phyloP scores from a whole-genome alignment of 1,140 invertebrate species.

The Heliconius hermathena region DNA sequence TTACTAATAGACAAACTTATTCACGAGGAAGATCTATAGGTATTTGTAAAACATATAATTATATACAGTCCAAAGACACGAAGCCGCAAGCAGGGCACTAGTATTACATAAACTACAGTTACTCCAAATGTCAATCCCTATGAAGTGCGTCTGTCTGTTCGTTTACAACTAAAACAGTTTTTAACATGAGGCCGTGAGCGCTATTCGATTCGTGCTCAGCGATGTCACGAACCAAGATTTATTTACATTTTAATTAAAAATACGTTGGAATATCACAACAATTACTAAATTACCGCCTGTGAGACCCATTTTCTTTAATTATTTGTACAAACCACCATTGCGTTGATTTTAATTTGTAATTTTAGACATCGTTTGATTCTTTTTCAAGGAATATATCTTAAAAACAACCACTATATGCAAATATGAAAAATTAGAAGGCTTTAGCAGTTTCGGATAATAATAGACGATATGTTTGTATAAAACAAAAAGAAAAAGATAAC shows the following conservation, averaged over 20 bases:
- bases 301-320: background rate
- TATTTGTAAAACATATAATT: too few relatives aligned
- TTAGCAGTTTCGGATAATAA: background rate
- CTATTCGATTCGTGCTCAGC: conserved; percentile 27
- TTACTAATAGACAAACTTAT: too few relatives aligned
- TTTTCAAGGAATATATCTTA: too few relatives aligned
- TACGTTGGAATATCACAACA: background rate
- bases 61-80: too few relatives aligned
- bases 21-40: too few relatives aligned
- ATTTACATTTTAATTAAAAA: conserved; percentile 24
- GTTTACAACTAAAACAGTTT: conserved; percentile 29
- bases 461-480: too few relatives aligned
- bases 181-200: conserved; percentile 34
- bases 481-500: too few relatives aligned
- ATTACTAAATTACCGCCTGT: background rate
- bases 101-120: conserved; percentile 6
- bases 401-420: too few relatives aligned
- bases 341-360: background rate
- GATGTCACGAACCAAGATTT: conserved; percentile 25
- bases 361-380: background rate
- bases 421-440: too few relatives aligned
- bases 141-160: conserved; percentile 24
- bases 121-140: background rate
- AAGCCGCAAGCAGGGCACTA: background rate
- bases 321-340: background rate